Base-by-base conservation (phyloP, 2,888 invertebrate species). In the Vesta saturnalis region DNA sequence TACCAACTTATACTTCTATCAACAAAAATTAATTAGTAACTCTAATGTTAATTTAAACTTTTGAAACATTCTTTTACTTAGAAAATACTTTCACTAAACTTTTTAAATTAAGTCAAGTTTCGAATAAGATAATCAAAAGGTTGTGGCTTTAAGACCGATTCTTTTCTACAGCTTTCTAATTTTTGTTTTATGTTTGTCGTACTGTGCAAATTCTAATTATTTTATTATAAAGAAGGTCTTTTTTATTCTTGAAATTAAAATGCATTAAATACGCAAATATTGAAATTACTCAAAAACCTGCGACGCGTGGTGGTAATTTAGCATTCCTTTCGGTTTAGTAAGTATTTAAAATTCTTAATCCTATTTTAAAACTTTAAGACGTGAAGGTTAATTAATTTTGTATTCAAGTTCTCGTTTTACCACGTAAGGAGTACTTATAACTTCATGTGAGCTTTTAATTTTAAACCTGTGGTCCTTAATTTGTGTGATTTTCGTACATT, bases 331-430 rank as follows among this genome's bases (percentile, higher is more conserved):
- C 23, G 23, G 3, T 23, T 23, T 5, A 23, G 23, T 3, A 23
- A 23, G 8, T 23, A 23, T 23, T 23, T 23, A 5, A 23, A 23
- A 67, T 52, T 23, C 62, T 52, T 67, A 63, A 67, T 55, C 59
- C 58, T 16, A 57, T 39, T 59, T 63, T 62, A 63, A 67, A 67
- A 67, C 67, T 67, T 67, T 63, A 67, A 70, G 67, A 67, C 67
- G 16, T 8, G 60, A 47, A 60, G 60, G 63, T 71, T 71, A 71
- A 71, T 71, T 71, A 71, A 71, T 71, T 71, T 71, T 71, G 56
- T 65, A 71, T 68, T 62, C 61, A 63, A 55, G 64, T 58, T 70
- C 35, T 46, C 57, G 61, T 47, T 35, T 58, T 43, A 23, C 23
- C 3, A 23, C 23, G 8, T 23, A 23, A 23, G 3, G 23, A 23